Percentiles rank a stretch among this genome's conserved stretches.
These are phyloP conservation scores for Dolichomitus sp. DNA, from an alignment of 2,888 invertebrate species.

Conservation along the genomic window DNA sequence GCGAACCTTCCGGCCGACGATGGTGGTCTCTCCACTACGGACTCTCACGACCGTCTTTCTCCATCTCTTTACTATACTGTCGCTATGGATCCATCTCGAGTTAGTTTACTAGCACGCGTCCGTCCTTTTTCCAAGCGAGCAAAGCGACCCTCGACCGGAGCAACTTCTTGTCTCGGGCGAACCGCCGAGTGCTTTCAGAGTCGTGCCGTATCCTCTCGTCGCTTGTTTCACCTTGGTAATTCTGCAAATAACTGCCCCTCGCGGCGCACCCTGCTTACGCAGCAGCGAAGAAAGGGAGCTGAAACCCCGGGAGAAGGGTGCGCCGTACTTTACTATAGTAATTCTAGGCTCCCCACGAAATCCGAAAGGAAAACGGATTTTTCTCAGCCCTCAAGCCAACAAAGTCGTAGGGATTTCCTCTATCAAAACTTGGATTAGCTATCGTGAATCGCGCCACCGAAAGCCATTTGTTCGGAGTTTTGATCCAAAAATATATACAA, in stretches of 20 bases:
- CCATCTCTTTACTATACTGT: conserved; percentile 11
- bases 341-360: conserved; percentile 27
- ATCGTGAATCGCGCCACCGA: conserved; percentile 15
- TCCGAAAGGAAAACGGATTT: conserved; percentile 62
- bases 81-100: conserved; percentile 7
- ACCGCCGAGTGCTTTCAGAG: conserved; percentile 58
- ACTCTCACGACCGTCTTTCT: conserved; percentile 41
- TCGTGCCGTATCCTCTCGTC: conserved; percentile 35
- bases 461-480: conserved; percentile 23
- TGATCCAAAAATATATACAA: not conserved
- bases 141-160: conserved; percentile 17
- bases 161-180: conserved; percentile 43
- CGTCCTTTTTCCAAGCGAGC: conserved; percentile 17
- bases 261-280: conserved; percentile 27
- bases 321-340: conserved; percentile 2
- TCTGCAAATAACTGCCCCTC: conserved; percentile 55
- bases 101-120: conserved; percentile 21
- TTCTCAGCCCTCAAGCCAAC: conserved; percentile 46
- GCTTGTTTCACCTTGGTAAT: conserved; percentile 58
- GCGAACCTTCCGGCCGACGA: conserved; percentile 71
- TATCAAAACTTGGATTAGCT: conserved; percentile 38
- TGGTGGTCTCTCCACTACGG: conserved; percentile 14
- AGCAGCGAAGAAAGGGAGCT: conserved; percentile 11
- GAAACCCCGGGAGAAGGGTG: conserved; percentile 7
- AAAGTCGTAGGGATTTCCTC: conserved; percentile 43